These are phyloP conservation scores for Dolomedes plantarius DNA, from an alignment of 2,888 invertebrate species.

Conservation along the genomic window DNA sequence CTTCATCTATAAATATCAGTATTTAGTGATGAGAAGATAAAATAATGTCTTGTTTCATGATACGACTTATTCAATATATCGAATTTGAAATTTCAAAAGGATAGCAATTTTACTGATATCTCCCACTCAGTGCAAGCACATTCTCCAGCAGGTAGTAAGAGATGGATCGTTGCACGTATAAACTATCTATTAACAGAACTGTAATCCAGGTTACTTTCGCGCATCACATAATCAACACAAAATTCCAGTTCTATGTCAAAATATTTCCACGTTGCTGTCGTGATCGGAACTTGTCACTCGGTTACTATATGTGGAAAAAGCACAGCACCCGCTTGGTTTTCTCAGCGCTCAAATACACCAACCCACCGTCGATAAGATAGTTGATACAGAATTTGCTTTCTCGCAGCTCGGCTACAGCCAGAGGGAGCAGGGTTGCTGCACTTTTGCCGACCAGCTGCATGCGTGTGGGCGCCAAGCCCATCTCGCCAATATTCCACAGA, in stretches of 20 bases:
- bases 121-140: background rate
- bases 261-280: background rate
- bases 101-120: constrained; percentile 7
- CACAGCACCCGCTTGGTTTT: background rate
- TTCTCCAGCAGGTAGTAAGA: background rate
- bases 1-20: too few species aligned
- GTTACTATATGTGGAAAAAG: background rate
- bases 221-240: background rate
- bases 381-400: constrained; percentile 14
- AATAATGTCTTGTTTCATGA: background rate
- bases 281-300: background rate
- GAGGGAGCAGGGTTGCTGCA: constrained; percentile 14
- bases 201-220: background rate
- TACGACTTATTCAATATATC: background rate
- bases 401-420: constrained; percentile 1
- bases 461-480: background rate
- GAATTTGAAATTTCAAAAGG: background rate
- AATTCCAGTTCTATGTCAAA: background rate
- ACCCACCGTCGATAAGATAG: background rate
- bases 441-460: background rate
- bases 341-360: background rate
- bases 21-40: too few species aligned
- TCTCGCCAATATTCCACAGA: background rate
- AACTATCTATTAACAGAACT: background rate
- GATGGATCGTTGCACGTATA: background rate